These are phyloP conservation scores for Axis porcinus DNA, from an alignment of 2,113 vertebrate species.

Conservation along the genomic window DNA sequence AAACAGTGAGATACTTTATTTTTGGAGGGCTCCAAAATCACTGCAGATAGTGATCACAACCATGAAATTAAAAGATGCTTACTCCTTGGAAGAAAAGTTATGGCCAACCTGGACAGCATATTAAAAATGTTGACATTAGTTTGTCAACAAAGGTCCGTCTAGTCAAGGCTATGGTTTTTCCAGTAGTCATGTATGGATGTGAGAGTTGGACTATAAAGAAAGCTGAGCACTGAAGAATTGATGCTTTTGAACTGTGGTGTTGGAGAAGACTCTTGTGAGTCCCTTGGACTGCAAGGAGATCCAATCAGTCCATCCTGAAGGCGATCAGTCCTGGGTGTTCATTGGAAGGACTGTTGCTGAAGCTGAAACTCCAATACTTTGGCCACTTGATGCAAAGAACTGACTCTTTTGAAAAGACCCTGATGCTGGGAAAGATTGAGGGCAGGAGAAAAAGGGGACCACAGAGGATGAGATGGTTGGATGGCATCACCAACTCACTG, in stretches of 20 bases:
- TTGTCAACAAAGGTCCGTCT: neutral
- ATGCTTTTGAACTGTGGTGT: neutral
- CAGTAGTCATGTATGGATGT: neutral
- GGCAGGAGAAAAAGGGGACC: fast-evolving
- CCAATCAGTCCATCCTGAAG: neutral
- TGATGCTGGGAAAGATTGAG: neutral
- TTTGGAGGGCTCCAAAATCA: fast-evolving
- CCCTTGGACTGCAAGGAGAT: neutral
- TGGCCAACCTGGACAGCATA: neutral
- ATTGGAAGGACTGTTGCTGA: neutral
- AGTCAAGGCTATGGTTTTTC: neutral
- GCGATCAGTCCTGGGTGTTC: neutral
- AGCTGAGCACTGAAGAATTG: neutral
- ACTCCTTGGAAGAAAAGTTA: neutral
- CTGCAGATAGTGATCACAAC: neutral
- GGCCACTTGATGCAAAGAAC: neutral
- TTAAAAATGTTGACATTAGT: neutral
- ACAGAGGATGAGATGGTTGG: neutral
- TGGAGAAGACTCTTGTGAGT: neutral
- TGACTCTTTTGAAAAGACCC: neutral
- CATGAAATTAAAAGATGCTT: neutral
- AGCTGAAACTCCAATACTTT: neutral
- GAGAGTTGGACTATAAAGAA: neutral
- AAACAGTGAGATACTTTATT: neutral
- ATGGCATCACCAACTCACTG: neutral